Conservation (phyloP, 2,797 vertebrate genomes). For the Micromesistius poutassou region DNA sequence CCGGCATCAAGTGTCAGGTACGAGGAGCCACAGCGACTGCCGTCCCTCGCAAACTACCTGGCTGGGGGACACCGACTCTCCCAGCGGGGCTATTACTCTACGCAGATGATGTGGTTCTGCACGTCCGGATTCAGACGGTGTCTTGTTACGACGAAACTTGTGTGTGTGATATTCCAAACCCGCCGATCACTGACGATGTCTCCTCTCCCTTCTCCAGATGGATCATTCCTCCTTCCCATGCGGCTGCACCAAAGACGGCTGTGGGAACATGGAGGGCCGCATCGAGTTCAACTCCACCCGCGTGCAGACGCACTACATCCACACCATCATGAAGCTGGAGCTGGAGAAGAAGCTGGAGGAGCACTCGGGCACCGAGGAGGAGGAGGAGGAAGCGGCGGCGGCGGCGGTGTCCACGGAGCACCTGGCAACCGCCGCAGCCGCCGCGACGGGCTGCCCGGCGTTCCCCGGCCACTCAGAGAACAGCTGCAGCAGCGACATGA, state of each 20-base stretch:
- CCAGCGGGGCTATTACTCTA: background rate
- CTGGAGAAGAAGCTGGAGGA: constrained; percentile 87
- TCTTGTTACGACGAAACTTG: background rate
- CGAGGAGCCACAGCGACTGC: constrained; percentile 6
- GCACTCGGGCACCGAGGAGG: constrained; percentile 66
- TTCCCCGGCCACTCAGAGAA: constrained; percentile 84
- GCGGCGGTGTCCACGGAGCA: background rate
- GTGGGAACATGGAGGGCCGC: constrained; percentile 88
- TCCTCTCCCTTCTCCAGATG: constrained; percentile 74
- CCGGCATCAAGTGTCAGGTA: constrained; percentile 97
- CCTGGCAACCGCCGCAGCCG: constrained; percentile 15
- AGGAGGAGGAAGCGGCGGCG: constrained; percentile 47
- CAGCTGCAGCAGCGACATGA: constrained; percentile 95
- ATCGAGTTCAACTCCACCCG: constrained; percentile 94
- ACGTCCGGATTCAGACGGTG: background rate
- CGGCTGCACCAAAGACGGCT: constrained; percentile 91
- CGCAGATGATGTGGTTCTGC: background rate
- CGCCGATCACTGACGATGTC: background rate
- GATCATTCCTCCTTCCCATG: constrained; percentile 97
- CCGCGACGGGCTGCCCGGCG: constrained; percentile 54
- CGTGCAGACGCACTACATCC: constrained; percentile 94
- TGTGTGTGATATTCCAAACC: no score
- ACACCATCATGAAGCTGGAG: constrained; percentile 96
- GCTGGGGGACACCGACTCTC: background rate
- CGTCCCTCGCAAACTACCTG: no score